These are phyloP conservation scores for Sylvilagus bachmani DNA, from an alignment of 2,113 vertebrate genomes.

Conservation along the genomic window DNA sequence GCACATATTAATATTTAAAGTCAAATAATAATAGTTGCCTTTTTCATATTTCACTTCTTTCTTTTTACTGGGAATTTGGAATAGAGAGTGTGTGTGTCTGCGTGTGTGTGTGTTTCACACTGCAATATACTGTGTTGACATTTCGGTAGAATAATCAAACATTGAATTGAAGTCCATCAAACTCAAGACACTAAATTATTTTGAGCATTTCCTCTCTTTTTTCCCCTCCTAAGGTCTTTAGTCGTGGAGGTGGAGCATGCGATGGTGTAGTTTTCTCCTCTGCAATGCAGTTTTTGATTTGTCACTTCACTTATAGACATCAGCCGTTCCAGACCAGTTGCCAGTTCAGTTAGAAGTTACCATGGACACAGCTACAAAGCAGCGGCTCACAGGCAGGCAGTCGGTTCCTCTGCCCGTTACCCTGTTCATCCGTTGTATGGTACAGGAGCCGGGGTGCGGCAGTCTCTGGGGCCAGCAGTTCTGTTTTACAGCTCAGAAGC, in stretches of 20 bases:
- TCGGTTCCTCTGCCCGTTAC: not conserved
- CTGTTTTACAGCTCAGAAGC: not conserved
- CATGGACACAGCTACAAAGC: not conserved
- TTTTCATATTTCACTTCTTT: not conserved
- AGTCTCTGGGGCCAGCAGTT: not conserved
- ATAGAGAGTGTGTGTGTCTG: not conserved
- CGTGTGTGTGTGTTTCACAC: not conserved
- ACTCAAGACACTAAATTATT: not conserved
- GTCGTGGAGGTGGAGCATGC: not conserved
- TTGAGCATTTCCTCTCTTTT: not conserved
- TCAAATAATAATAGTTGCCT: not conserved
- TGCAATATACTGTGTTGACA: not conserved
- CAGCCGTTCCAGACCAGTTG: not conserved
- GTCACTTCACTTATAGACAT: slow-evolving; percentile 16
- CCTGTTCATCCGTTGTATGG: not conserved
- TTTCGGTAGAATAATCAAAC: not conserved
- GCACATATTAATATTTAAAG: not conserved
- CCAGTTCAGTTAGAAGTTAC: not conserved
- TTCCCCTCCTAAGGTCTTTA: not conserved
- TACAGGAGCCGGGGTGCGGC: not conserved
- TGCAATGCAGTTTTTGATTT: not conserved
- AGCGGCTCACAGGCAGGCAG: not conserved
- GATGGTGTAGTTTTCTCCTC: not conserved
- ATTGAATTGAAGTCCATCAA: not conserved
- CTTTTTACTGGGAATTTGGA: not conserved